Conservation (phyloP, 2,113 vertebrate genomes). For the Anarhynchus alexandrinus region DNA sequence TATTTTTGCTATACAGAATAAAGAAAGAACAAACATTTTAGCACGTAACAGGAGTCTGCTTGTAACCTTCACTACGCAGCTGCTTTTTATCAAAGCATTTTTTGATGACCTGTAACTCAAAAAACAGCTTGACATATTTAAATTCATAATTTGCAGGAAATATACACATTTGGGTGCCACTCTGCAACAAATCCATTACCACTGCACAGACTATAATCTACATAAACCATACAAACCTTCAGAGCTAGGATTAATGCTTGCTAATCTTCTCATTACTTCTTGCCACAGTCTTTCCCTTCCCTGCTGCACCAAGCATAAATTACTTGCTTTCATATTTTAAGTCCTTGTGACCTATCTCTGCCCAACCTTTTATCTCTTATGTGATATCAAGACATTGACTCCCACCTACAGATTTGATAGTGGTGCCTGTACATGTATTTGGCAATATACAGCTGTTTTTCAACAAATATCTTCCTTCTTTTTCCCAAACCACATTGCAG, state of each 20-base stretch:
- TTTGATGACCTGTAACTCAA: slow-evolving; percentile 2
- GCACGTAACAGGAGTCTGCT: background rate
- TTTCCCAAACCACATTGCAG: background rate
- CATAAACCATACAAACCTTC: slow-evolving; percentile 37
- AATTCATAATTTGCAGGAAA: background rate
- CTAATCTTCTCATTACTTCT: slow-evolving; percentile 35
- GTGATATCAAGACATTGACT: background rate
- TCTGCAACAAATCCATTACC: slow-evolving; percentile 36
- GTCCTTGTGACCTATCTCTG: background rate
- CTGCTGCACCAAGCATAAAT: background rate
- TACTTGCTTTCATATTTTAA: background rate
- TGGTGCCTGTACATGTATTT: background rate
- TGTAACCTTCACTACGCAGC: background rate
- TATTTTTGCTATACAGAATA: background rate
- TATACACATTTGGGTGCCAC: background rate
- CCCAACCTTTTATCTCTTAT: background rate
- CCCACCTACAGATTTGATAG: background rate
- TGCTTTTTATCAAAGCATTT: background rate
- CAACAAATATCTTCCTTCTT: background rate
- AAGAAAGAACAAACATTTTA: background rate
- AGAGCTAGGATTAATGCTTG: slow-evolving; percentile 29
- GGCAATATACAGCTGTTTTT: background rate
- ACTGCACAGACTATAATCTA: slow-evolving; percentile 8
- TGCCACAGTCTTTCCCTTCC: background rate
- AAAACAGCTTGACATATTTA: slow-evolving; percentile 6